Conservation (phyloP, 2,113 vertebrate species). For the Hystrix brachyura region DNA sequence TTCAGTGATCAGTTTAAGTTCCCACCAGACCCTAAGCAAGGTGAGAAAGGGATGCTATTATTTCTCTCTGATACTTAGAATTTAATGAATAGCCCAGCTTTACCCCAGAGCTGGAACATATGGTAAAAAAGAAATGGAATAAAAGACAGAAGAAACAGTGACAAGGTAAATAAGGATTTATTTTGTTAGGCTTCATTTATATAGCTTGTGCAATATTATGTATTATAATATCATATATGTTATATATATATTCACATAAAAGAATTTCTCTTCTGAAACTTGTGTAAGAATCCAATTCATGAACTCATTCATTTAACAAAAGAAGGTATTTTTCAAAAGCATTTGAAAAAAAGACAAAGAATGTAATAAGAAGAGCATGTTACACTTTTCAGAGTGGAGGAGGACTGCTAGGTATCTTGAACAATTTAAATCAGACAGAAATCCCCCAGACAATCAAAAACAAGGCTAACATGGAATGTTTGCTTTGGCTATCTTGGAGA, state of each 20-base stretch:
- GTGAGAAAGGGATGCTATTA: not conserved
- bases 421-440: conserved; percentile 68
- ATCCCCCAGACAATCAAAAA: conserved; percentile 67
- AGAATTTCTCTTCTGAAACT: not conserved
- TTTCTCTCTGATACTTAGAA: not conserved
- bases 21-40: not conserved
- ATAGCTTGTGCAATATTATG: not conserved
- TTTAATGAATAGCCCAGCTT: not conserved
- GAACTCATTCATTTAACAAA: not conserved
- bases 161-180: not conserved
- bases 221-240: not conserved
- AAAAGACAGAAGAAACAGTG: not conserved
- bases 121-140: not conserved
- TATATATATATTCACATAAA: not conserved
- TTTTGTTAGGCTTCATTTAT: not conserved
- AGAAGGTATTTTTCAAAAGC: conserved; percentile 43
- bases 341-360: conserved; percentile 10
- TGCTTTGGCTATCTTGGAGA: conserved; percentile 70
- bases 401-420: conserved; percentile 57
- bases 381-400: conserved; percentile 14
- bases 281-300: not conserved
- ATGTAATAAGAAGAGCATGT: not conserved
- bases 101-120: not conserved
- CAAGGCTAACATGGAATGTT: conserved; percentile 71
- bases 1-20: not conserved